phyloP scores from a whole-genome alignment of 2,113 vertebrate genomes.

The Grus americana region DNA sequence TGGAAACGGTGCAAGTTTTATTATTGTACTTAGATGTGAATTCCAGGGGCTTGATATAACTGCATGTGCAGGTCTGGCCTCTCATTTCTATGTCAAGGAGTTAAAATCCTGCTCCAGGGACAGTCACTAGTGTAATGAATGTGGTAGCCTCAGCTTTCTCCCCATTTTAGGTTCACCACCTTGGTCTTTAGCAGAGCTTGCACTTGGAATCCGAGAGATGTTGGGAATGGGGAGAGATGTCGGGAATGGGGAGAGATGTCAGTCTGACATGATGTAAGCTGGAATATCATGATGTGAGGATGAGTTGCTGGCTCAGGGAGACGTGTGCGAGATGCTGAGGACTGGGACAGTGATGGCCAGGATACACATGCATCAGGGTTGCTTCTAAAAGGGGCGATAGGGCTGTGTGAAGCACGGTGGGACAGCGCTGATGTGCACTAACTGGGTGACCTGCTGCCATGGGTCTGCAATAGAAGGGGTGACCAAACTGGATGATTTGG shows the following conservation, averaged over 20 bases:
- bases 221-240: background rate
- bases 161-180: background rate
- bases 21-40: background rate
- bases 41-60: background rate
- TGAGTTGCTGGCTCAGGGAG: background rate
- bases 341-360: too few relatives aligned
- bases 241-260: background rate
- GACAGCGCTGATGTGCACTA: rapidly evolving
- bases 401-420: background rate
- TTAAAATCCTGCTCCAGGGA: background rate
- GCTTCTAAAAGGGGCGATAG: background rate
- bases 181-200: background rate
- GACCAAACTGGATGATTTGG: background rate
- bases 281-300: background rate
- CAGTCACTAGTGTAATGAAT: background rate
- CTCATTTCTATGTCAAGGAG: background rate
- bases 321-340: background rate
- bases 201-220: background rate
- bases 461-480: background rate
- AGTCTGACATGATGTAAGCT: background rate
- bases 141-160: background rate
- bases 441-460: background rate
- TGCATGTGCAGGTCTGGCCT: background rate
- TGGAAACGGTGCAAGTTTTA: background rate
- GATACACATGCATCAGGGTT: rapidly evolving